These are phyloP conservation scores for Rhegmatorhina hoffmannsi DNA, from an alignment of 2,113 vertebrate genomes.

Conservation along the genomic window DNA sequence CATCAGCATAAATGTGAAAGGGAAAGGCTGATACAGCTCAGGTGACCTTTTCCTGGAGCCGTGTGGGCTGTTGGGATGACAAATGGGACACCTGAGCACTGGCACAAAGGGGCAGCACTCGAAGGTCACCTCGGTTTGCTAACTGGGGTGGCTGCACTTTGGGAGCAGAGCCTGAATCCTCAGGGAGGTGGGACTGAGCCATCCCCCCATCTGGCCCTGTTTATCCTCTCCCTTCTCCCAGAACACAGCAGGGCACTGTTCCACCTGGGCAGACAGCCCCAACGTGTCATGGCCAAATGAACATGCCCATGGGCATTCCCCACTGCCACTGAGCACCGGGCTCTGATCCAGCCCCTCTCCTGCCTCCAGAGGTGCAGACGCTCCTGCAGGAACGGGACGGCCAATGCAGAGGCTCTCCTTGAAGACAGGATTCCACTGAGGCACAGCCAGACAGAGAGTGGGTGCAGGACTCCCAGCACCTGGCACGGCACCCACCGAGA, in stretches of 20 bases:
- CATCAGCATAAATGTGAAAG: slow-evolving; percentile 41
- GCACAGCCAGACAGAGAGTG: fast-evolving
- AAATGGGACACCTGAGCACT: not conserved
- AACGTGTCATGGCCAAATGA: fast-evolving
- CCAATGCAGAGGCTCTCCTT: fast-evolving
- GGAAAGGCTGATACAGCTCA: slow-evolving; percentile 14
- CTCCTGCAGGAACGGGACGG: fast-evolving
- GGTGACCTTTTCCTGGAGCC: slow-evolving; percentile 46
- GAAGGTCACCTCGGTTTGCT: not conserved
- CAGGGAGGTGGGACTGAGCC: not conserved
- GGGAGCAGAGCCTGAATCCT: fast-evolving
- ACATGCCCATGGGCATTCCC: fast-evolving
- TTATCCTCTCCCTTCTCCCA: not conserved
- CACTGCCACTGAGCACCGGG: fast-evolving
- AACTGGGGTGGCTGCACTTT: not conserved
- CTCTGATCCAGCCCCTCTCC: not conserved
- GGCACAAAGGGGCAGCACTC: not conserved
- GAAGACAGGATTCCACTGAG: fast-evolving
- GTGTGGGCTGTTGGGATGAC: not conserved
- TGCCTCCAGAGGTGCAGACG: not conserved
- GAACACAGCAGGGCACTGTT: fast-evolving
- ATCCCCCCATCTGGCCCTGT: not conserved
- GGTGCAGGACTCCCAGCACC: fast-evolving
- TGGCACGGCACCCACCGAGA: fast-evolving
- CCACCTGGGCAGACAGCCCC: not conserved